A percentile compares a stretch with the other conserved stretches of the same genome.
These are phyloP conservation scores for Amblyornis subalaris DNA, from an alignment of 2,113 vertebrate species.

Conservation along the genomic window DNA sequence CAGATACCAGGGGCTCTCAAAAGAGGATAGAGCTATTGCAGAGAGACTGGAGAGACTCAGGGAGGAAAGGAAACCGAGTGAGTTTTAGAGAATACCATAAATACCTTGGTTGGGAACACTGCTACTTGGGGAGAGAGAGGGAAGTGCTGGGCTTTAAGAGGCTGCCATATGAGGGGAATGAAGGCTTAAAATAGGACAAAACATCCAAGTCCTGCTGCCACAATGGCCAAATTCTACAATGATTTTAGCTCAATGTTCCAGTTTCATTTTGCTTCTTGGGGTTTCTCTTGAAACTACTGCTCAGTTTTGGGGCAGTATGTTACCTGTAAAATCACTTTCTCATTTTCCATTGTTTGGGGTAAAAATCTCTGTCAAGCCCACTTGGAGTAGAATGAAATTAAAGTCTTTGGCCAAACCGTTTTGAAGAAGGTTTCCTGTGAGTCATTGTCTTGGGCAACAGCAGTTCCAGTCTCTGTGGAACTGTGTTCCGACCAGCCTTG, in stretches of 20 bases:
- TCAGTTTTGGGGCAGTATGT: background rate
- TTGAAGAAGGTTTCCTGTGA: background rate
- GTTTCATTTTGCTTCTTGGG: background rate
- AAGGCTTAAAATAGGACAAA: background rate
- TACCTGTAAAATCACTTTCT: background rate
- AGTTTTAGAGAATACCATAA: constrained; percentile 12
- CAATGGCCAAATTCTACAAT: background rate
- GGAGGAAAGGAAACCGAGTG: constrained; percentile 86
- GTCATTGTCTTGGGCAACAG: background rate
- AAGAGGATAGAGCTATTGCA: constrained; percentile 85
- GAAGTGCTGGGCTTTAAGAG: background rate
- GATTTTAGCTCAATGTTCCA: background rate
- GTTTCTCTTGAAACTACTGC: background rate
- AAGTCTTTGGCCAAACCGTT: background rate
- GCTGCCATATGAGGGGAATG: background rate
- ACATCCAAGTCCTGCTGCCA: background rate
- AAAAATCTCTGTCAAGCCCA: background rate
- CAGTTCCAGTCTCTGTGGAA: background rate
- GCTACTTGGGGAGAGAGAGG: background rate
- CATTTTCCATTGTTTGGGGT: background rate
- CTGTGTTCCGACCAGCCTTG: background rate
- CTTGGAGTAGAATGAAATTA: background rate
- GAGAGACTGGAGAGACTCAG: constrained; percentile 89
- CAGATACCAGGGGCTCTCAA: constrained; percentile 71
- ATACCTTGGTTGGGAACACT: background rate